These are phyloP conservation scores for Lasiurus borealis DNA, from an alignment of 2,113 vertebrate species.

Conservation along the genomic window DNA sequence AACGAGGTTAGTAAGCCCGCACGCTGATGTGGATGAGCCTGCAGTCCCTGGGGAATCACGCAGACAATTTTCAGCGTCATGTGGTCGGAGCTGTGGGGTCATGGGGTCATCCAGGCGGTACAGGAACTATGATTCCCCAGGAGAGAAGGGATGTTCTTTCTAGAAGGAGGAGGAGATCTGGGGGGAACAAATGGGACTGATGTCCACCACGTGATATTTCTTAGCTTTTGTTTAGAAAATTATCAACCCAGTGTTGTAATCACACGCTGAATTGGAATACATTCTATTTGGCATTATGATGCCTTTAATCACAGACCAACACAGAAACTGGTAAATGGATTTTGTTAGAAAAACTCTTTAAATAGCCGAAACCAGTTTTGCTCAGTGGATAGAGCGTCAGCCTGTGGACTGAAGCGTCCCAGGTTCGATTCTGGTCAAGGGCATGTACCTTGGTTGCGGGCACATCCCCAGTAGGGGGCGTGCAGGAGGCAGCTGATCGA, in stretches of 20 bases:
- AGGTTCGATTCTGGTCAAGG: no score
- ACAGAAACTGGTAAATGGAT: neutral
- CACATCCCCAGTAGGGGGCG: no score
- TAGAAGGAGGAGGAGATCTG: neutral
- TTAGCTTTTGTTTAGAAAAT: neutral
- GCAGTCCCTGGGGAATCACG: neutral
- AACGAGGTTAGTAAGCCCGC: neutral
- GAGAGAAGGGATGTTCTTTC: neutral
- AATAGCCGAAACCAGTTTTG: neutral
- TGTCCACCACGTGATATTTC: neutral
- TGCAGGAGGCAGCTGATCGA: no score
- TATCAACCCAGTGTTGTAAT: neutral
- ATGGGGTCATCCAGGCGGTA: neutral
- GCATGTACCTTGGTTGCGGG: no score
- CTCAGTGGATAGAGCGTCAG: no score
- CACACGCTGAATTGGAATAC: neutral
- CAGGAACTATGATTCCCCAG: neutral
- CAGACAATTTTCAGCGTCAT: neutral
- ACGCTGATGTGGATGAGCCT: neutral
- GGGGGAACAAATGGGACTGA: neutral
- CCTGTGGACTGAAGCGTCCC: no score
- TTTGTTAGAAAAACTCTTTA: conserved; percentile 36
- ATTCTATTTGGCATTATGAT: neutral
- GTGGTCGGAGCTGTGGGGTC: neutral
- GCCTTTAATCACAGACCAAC: neutral